Evolutionary conservation across 1,140 invertebrate genomes (phyloP).

Genomic region (Aplysia californica): DNA sequence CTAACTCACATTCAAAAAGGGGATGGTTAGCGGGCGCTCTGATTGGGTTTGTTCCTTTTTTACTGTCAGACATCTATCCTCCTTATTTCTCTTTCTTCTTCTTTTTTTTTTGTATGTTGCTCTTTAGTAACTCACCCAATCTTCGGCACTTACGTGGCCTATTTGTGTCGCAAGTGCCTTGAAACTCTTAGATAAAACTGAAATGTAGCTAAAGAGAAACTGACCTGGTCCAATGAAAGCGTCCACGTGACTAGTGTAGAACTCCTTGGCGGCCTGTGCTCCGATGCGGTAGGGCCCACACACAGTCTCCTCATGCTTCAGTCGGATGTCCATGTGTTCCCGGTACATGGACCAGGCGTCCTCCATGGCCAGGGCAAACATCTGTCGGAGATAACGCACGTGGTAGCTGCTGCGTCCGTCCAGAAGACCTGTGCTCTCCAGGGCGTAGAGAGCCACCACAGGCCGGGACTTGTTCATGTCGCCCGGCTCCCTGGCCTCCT

Average conservation of each 20-base stretch:
- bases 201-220: background rate
- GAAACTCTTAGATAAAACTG: no score
- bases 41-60: no score
- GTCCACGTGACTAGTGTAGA: background rate
- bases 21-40: no score
- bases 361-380: background rate
- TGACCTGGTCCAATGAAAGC: constrained; percentile 6
- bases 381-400: background rate
- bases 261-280: background rate
- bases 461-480: no score
- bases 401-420: background rate
- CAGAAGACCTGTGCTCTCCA: background rate
- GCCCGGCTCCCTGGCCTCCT: no score
- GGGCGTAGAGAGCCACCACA: background rate
- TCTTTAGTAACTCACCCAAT: no score
- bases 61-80: no score
- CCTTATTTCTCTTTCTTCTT: no score
- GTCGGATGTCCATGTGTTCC: background rate
- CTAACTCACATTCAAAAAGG: no score
- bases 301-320: background rate
- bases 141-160: no score
- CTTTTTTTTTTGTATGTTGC: no score
- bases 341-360: background rate
- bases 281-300: background rate
- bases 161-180: no score